Evolutionary conservation across 2,888 invertebrate genomes (phyloP).

Genomic region (Caenorhabditis imperialis): DNA sequence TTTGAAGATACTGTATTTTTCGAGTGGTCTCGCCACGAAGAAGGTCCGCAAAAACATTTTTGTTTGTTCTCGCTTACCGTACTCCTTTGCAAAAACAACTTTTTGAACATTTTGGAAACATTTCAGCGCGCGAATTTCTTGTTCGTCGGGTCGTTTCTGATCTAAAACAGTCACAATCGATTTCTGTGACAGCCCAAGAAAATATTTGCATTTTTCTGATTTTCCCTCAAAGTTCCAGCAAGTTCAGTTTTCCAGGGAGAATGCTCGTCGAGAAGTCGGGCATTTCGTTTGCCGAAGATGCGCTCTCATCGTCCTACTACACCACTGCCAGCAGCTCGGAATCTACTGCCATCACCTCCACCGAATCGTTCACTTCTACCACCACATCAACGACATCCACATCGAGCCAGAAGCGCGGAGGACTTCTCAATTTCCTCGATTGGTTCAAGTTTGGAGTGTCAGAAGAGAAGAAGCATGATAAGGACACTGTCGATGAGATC

Average conservation of each 20-base stretch:
- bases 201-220: background rate
- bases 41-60: constrained; percentile 2
- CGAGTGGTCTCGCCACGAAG: constrained; percentile 31
- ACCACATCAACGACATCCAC: background rate
- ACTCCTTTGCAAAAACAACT: background rate
- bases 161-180: too few species aligned
- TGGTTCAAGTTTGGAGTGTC: constrained; percentile 21
- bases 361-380: background rate
- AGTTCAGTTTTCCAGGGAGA: too few species aligned
- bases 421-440: constrained; percentile 8
- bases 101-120: too few species aligned
- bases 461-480: constrained; percentile 6
- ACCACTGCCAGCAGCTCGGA: constrained; percentile 12
- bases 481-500: constrained; percentile 8
- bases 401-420: background rate
- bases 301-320: constrained; percentile 23
- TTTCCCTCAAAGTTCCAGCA: background rate
- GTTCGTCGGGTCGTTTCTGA: too few species aligned
- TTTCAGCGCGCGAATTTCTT: too few species aligned
- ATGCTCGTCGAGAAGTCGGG: constrained; percentile 21
- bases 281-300: constrained; percentile 24
- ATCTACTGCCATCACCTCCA: background rate
- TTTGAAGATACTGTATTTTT: constrained; percentile 15
- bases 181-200: too few species aligned
- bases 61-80: too few species aligned